phyloP scores from a whole-genome alignment of 1,140 invertebrate species.

The Philopotamus ludificatus region DNA sequence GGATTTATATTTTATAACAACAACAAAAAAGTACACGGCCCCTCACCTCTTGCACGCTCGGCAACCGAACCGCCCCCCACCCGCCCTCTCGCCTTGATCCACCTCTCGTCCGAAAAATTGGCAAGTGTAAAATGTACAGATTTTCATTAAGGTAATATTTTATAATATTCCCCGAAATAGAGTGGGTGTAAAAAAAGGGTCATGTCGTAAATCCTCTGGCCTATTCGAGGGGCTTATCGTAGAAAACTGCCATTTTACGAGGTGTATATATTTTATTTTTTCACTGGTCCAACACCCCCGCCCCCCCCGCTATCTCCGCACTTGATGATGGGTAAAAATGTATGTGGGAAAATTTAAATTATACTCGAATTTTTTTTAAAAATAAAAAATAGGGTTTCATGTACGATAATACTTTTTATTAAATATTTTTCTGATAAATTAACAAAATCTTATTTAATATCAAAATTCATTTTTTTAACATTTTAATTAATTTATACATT shows the following conservation, averaged over 20 bases:
- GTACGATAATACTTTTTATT: no score
- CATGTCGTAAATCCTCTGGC: conserved; percentile 36
- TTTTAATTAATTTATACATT: no score
- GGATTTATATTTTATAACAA: conserved; percentile 15
- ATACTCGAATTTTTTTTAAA: no score
- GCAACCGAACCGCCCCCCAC: no score
- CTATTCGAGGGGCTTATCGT: conserved; percentile 38
- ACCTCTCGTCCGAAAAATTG: conserved; percentile 26
- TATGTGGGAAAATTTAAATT: no score
- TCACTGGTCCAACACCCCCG: not conserved
- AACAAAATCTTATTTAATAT: no score
- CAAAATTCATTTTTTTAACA: no score
- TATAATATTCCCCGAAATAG: conserved; percentile 41
- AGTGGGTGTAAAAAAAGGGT: conserved; percentile 39
- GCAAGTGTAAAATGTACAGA: conserved; percentile 43
- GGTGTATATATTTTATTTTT: not conserved
- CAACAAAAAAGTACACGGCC: conserved; percentile 1
- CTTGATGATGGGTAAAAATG: no score
- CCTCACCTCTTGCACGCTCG: not conserved
- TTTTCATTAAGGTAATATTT: conserved; percentile 44
- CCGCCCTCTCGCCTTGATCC: no score
- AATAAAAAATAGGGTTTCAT: no score
- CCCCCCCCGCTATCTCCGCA: no score
- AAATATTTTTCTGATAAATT: no score
- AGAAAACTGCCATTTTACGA: conserved; percentile 42